These are phyloP conservation scores for Gallinago paraguaiae DNA, from an alignment of 2,113 vertebrate species.

Conservation along the genomic window DNA sequence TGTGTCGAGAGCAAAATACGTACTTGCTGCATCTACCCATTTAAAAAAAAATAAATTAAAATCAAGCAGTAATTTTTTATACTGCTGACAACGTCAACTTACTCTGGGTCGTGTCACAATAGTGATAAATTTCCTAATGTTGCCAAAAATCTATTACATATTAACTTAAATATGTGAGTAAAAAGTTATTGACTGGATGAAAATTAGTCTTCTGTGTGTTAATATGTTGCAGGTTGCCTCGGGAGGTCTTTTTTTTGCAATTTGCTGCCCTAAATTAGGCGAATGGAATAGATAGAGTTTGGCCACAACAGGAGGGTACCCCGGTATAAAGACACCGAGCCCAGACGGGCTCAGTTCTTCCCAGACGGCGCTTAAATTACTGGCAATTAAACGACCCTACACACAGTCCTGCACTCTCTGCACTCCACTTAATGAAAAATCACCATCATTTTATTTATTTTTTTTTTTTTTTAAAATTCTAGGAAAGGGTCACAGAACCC, in stretches of 20 bases:
- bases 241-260: neutral
- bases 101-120: neutral
- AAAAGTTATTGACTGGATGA: neutral
- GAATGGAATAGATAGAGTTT: neutral
- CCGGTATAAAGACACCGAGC: neutral
- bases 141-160: neutral
- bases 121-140: neutral
- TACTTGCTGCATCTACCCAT: neutral
- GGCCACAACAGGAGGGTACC: neutral
- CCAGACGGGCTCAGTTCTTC: neutral
- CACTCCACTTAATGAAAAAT: neutral
- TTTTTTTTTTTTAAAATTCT: neutral
- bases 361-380: neutral
- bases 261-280: neutral
- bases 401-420: neutral
- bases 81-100: neutral
- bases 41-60: neutral
- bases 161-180: neutral
- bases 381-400: neutral
- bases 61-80: conserved; percentile 16
- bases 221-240: neutral
- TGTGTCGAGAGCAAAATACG: conserved; percentile 10
- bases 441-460: neutral
- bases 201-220: neutral
- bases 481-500: neutral